Conservation (phyloP, 2,113 vertebrate species). For the Pungitius pungitius region DNA sequence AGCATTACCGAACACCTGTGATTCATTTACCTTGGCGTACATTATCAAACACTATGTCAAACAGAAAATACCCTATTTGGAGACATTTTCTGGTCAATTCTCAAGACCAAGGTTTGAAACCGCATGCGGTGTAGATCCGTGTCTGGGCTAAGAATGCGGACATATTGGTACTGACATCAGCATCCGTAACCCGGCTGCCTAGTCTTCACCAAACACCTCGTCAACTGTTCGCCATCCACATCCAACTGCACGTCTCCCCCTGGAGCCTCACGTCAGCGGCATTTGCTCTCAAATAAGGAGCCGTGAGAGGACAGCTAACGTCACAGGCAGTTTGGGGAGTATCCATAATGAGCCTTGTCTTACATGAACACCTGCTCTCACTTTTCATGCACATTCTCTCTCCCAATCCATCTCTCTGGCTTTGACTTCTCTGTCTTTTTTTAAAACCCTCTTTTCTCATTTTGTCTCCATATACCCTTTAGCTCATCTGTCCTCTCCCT, state of each 20-base stretch:
- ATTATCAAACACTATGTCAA: slow-evolving; percentile 47
- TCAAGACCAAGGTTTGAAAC: slow-evolving; percentile 30
- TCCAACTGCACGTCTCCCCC: slow-evolving; percentile 40
- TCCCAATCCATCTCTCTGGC: slow-evolving; percentile 48
- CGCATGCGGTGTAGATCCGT: slow-evolving; percentile 31
- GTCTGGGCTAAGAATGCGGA: slow-evolving; percentile 29
- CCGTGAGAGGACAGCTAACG: slow-evolving; percentile 33
- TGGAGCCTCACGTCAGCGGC: slow-evolving; percentile 40
- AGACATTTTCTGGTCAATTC: slow-evolving; percentile 21
- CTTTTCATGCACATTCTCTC: slow-evolving; percentile 49
- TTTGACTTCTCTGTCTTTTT: slow-evolving; percentile 11
- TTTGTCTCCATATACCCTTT: slow-evolving; percentile 5
- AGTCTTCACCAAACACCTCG: slow-evolving; percentile 56
- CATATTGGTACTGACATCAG: slow-evolving; percentile 44
- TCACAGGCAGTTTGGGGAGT: slow-evolving; percentile 53
- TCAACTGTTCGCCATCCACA: slow-evolving; percentile 48
- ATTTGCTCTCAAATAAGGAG: slow-evolving; percentile 39
- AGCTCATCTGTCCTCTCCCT: slow-evolving; percentile 47
- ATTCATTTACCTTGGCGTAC: slow-evolving; percentile 34
- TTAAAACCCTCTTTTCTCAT: slow-evolving; percentile 11
- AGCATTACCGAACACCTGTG: slow-evolving; percentile 7
- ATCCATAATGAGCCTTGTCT: slow-evolving; percentile 44
- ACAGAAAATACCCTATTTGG: slow-evolving; percentile 22
- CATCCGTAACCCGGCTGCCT: slow-evolving; percentile 23
- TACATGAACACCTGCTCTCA: slow-evolving; percentile 36